These are phyloP conservation scores for Anniella stebbinsi DNA, from an alignment of 2,797 vertebrate species.

Conservation along the genomic window DNA sequence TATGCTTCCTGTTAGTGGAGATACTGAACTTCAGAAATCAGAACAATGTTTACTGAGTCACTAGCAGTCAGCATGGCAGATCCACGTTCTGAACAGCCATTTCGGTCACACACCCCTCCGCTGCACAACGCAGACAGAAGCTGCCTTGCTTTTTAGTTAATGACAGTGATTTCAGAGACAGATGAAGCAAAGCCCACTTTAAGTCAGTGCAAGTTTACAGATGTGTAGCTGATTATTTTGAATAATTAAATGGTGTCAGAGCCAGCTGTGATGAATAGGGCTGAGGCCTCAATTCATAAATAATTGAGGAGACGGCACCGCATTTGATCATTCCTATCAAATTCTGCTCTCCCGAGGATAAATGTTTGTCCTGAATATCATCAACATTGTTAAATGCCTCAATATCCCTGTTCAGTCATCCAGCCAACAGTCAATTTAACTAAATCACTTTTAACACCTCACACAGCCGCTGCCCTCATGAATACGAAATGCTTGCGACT, in stretches of 20 bases:
- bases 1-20: slow-evolving; percentile 38
- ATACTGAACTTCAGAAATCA: neutral
- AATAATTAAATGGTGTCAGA: slow-evolving; percentile 88
- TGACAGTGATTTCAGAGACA: slow-evolving; percentile 71
- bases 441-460: slow-evolving; percentile 81
- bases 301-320: slow-evolving; percentile 82
- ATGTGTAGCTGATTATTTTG: slow-evolving; percentile 83
- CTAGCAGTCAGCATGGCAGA: slow-evolving; percentile 48
- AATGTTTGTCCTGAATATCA: slow-evolving; percentile 87
- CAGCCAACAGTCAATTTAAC: slow-evolving; percentile 85
- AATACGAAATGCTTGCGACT: slow-evolving; percentile 79
- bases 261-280: slow-evolving; percentile 86
- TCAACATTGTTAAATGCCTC: slow-evolving; percentile 87
- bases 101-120: slow-evolving; percentile 60
- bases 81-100: slow-evolving; percentile 52
- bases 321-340: slow-evolving; percentile 91
- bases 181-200: slow-evolving; percentile 78
- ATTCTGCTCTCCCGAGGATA: slow-evolving; percentile 83
- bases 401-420: slow-evolving; percentile 86
- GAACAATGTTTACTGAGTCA: slow-evolving; percentile 29
- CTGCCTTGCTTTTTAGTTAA: slow-evolving; percentile 74
- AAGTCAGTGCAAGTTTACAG: slow-evolving; percentile 81
- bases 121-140: slow-evolving; percentile 56
- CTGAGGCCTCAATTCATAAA: slow-evolving; percentile 83
- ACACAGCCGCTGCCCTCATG: slow-evolving; percentile 81